Evolutionary conservation across 37 sponge, comb jelly and placozoan species (phyloP).

Genomic region (Geodia barretti): DNA sequence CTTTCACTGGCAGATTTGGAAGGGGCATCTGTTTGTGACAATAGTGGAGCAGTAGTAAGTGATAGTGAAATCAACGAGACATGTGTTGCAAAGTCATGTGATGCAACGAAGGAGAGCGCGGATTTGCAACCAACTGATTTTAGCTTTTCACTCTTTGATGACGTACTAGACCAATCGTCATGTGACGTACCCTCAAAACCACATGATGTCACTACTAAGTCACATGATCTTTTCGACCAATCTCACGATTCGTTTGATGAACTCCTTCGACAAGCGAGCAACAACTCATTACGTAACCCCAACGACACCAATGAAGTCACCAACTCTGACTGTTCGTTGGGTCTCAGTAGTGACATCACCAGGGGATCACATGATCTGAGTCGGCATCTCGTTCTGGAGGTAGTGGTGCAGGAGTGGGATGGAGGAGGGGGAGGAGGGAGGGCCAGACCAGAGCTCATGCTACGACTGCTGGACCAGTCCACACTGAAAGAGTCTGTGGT

Average conservation of each 20-base stretch:
- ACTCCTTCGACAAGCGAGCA: background rate
- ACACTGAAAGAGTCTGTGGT: slow-evolving; percentile 31
- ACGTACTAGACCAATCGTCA: background rate
- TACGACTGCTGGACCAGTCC: slow-evolving; percentile 28
- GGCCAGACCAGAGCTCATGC: slow-evolving; percentile 30
- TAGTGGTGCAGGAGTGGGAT: slow-evolving; percentile 3
- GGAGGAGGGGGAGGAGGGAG: slow-evolving; percentile 4
- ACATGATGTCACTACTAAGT: background rate
- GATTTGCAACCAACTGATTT: too few relatives aligned
- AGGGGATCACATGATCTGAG: background rate
- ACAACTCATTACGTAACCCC: background rate
- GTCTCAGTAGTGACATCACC: background rate
- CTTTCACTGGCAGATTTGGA: background rate
- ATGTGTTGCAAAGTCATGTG: too few relatives aligned
- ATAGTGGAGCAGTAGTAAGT: too few relatives aligned
- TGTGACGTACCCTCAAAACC: background rate
- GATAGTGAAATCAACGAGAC: too few relatives aligned
- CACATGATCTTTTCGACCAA: background rate
- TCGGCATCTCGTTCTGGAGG: slow-evolving; percentile 44
- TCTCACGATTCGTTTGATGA: background rate
- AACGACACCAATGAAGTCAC: too few relatives aligned
- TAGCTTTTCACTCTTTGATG: background rate
- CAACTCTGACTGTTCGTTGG: too few relatives aligned
- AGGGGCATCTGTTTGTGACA: too few relatives aligned
- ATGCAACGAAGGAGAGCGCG: too few relatives aligned